Evolutionary conservation across 1,140 invertebrate species (phyloP), one percentile per base, ranked within the genome.

Genomic region (Eciton burchellii): DNA sequence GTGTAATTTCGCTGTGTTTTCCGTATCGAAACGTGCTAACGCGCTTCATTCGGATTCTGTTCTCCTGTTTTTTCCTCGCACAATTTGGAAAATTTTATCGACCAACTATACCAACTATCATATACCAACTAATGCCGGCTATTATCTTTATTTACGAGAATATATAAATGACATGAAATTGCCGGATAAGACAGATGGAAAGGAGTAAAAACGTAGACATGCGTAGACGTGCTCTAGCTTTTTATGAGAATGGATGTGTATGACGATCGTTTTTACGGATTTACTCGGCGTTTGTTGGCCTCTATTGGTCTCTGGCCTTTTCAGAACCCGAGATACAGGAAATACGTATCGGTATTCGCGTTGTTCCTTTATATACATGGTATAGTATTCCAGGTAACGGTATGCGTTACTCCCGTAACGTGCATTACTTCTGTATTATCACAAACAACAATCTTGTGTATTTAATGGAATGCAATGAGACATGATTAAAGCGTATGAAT

Each of bases 241-340:
- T 29, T 60, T 14, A 14, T 8, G 26, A 60, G 14, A 60, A 60
- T 60, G 59, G 26, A 60, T 16, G 59, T 60, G 2, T 60, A 60
- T 6, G 26, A 60, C 59, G 59, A 60, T 35, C 26, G 14, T 29
- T 60, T 60, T 5, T 60, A 60, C 59, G 26, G 59, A 8, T 35
- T 29, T 11, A 60, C 59, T 35, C 59, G 59, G 16, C 59, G 59
- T 62, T 9, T 62, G 26, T 35, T 62, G 29, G n/a, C n/a, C 9
- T 62, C 29, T 16, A 6, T 62, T 29, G 29, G 29, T 35, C 59
- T 62, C 29, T 62, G 59, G 29, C 29, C 29, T 35, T 62, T n/a
- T 60, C 59, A 62, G 59, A 62, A 9, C 35, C 16, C 59, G n/a
- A 41, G 16, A 8, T n/a, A 60, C 26, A 35, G 59, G 0, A 62